phyloP scores from a whole-genome alignment of 2,888 invertebrate species.

The Amphipoea lucens region DNA sequence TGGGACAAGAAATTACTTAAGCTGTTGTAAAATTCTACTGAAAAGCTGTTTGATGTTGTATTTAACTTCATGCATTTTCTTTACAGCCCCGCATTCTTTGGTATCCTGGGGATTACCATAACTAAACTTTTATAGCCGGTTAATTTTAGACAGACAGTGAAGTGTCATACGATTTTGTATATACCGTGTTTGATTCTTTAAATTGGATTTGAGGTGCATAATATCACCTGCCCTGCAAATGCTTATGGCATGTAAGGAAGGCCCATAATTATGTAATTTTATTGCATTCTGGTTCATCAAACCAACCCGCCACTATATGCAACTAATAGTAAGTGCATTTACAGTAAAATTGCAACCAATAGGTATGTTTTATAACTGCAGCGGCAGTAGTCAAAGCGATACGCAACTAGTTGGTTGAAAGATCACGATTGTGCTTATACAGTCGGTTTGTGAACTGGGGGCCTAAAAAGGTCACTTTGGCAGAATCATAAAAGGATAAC shows the following conservation, averaged over 20 bases:
- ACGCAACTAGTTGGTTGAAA: slow-evolving; percentile 28
- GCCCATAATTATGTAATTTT: neutral
- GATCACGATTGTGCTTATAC: slow-evolving; percentile 32
- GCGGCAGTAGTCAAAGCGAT: slow-evolving; percentile 19
- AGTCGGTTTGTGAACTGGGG: slow-evolving; percentile 45
- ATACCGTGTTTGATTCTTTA: neutral
- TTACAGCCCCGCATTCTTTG: neutral
- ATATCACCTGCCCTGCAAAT: neutral
- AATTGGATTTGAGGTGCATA: neutral
- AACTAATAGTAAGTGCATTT: neutral
- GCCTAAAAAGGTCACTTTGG: too few species aligned
- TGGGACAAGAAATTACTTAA: slow-evolving; percentile 1
- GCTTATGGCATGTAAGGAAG: neutral
- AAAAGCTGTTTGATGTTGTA: neutral
- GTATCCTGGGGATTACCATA: neutral
- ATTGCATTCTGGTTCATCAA: neutral
- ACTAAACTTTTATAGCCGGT: too few species aligned
- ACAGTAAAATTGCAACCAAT: neutral
- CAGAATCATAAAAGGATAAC: too few species aligned
- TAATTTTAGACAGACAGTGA: neutral
- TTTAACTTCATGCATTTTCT: neutral
- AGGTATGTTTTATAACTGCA: neutral
- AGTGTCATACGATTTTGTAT: neutral
- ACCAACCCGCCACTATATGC: neutral
- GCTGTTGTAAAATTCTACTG: neutral